These are phyloP conservation scores for Drosophila carrolli DNA, from an alignment of 1,140 invertebrate genomes.

Conservation along the genomic window DNA sequence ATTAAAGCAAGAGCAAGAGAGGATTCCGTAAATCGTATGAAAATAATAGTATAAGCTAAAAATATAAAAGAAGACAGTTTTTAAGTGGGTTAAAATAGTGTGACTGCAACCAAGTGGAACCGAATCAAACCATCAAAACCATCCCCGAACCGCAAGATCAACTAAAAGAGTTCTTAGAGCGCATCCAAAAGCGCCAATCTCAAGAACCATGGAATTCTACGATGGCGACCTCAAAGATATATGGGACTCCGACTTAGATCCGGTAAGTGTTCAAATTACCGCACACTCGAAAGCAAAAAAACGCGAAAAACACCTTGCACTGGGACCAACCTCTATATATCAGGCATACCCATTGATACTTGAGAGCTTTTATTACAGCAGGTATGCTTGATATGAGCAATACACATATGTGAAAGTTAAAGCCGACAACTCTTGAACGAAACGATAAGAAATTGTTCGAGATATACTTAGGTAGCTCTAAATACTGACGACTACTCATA, in stretches of 20 bases:
- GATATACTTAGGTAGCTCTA: conserved; percentile 1
- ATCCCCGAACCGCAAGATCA: conserved; percentile 28
- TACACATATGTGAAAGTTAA: conserved; percentile 32
- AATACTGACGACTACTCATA: neutral
- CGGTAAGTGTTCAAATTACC: conserved; percentile 86
- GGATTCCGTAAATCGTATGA: conserved; percentile 29
- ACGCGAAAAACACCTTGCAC: conserved; percentile 3
- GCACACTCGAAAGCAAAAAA: conserved; percentile 6
- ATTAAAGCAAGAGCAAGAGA: conserved; percentile 10
- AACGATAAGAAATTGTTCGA: conserved; percentile 37
- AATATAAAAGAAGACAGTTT: conserved; percentile 34
- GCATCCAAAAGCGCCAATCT: conserved; percentile 46
- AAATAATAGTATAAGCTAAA: conserved; percentile 42
- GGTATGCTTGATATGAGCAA: conserved; percentile 32
- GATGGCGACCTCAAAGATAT: conserved; percentile 90
- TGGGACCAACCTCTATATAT: conserved; percentile 5
- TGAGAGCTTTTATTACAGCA: conserved; percentile 42
- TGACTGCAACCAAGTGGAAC: conserved; percentile 75
- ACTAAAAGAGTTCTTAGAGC: conserved; percentile 63
- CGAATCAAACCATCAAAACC: conserved; percentile 37
- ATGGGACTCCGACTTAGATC: conserved; percentile 91
- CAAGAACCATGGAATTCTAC: conserved; percentile 87
- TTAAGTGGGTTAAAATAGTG: conserved; percentile 59
- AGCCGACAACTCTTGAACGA: conserved; percentile 15
- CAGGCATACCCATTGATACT: conserved; percentile 45